Evolutionary conservation across 1,140 invertebrate genomes (phyloP).

Genomic region (Brachionus sp.): DNA sequence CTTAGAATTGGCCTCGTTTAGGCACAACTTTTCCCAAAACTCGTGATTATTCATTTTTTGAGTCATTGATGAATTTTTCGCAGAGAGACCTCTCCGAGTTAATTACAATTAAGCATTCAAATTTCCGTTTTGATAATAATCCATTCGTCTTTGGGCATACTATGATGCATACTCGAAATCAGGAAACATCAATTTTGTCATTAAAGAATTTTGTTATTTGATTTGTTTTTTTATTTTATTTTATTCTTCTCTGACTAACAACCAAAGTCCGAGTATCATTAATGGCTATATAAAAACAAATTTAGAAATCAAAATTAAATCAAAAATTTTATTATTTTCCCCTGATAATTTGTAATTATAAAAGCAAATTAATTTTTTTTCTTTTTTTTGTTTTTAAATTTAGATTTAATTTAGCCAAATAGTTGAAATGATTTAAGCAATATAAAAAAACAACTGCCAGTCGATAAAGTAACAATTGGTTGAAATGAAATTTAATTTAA

Average conservation of each 20-base stretch:
- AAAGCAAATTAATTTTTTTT: not conserved
- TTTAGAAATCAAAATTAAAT: not conserved
- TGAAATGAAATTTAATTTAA: slow-evolving; percentile 11
- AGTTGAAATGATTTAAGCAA: not conserved
- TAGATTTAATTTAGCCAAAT: not conserved
- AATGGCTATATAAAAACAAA: not conserved
- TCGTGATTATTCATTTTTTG: slow-evolving; percentile 13
- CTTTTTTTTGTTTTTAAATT: too few species aligned
- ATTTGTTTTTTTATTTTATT: not conserved
- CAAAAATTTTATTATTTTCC: not conserved
- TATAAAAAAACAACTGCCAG: not conserved
- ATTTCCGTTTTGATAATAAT: slow-evolving; percentile 23
- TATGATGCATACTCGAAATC: slow-evolving; percentile 3
- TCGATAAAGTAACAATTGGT: not conserved
- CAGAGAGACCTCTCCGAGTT: not conserved
- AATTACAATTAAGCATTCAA: slow-evolving; percentile 19
- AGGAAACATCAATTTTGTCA: slow-evolving; percentile 28
- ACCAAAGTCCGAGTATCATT: not conserved
- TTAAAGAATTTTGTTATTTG: not conserved
- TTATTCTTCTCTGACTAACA: not conserved
- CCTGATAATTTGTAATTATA: slow-evolving; percentile 5
- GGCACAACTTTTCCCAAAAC: not conserved
- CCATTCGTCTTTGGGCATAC: not conserved
- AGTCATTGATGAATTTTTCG: slow-evolving; percentile 9
- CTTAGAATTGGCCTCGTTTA: slow-evolving; percentile 2